phyloP scores from a whole-genome alignment of 2,888 invertebrate genomes.

The Lepeophtheirus nordmannii region DNA sequence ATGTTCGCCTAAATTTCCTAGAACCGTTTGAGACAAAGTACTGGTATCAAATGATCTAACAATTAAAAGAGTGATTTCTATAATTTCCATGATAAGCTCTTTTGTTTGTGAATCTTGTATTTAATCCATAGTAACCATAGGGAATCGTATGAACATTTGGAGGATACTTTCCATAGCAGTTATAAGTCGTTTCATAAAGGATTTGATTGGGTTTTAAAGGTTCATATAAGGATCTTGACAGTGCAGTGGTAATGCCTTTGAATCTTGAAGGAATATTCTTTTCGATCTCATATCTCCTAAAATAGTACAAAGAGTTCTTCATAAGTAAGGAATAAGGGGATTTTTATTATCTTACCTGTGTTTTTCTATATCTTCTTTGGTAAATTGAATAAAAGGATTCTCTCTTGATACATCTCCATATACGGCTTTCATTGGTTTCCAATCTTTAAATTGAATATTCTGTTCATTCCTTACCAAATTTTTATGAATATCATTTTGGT shows the following conservation, averaged over 20 bases:
- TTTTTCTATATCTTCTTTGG: not conserved
- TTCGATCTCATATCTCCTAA: not conserved
- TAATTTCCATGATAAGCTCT: slow-evolving; percentile 9
- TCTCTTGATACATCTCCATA: not conserved
- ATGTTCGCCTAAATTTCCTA: too few species aligned
- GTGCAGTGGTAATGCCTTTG: not conserved
- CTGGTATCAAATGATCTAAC: too few species aligned
- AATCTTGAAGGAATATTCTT: not conserved
- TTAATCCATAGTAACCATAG: slow-evolving; percentile 11
- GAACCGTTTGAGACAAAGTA: too few species aligned
- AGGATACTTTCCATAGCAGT: slow-evolving; percentile 21
- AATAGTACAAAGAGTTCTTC: not conserved
- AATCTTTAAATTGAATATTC: not conserved
- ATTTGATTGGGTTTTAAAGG: not conserved
- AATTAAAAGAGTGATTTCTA: not conserved
- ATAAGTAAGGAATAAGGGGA: not conserved
- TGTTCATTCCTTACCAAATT: too few species aligned
- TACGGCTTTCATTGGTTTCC: not conserved
- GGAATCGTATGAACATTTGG: slow-evolving; percentile 18
- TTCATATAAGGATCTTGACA: not conserved
- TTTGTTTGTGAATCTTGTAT: slow-evolving; percentile 9
- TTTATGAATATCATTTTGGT: too few species aligned
- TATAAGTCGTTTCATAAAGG: slow-evolving; percentile 5
- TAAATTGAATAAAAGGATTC: not conserved
- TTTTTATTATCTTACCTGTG: not conserved